A percentile compares a stretch with the other conserved stretches of the same genome.
phyloP scores from a whole-genome alignment of 2,797 vertebrate genomes.

The Dicrostonyx torquatus region DNA sequence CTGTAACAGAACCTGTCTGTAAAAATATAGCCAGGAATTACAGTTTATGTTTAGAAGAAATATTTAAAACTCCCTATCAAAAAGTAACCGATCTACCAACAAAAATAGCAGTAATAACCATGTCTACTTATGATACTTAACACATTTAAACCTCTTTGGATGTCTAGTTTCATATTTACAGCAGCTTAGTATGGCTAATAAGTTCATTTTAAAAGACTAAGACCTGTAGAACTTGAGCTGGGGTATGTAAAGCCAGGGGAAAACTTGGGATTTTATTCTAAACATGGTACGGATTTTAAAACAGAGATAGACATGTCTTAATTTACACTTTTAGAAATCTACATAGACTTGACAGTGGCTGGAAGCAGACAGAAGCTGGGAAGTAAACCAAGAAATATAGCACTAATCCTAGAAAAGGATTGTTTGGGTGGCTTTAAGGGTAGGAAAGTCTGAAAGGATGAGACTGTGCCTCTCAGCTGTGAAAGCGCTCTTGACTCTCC shows the following conservation, averaged over 20 bases:
- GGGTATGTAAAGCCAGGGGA: neutral
- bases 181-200: neutral
- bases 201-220: slow-evolving; percentile 12
- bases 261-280: slow-evolving; percentile 49
- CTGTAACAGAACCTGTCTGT: slow-evolving; percentile 40
- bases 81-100: slow-evolving; percentile 33
- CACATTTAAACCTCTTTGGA: slow-evolving; percentile 47
- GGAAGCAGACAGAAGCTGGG: neutral
- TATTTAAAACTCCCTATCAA: slow-evolving; percentile 63
- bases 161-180: slow-evolving; percentile 46
- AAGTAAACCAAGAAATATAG: slow-evolving; percentile 8
- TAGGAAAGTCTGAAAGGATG: neutral
- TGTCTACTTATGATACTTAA: slow-evolving; percentile 39
- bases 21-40: slow-evolving; percentile 63
- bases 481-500: slow-evolving; percentile 26
- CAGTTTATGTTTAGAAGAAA: slow-evolving; percentile 69
- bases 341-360: neutral
- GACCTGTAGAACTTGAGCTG: neutral
- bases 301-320: neutral
- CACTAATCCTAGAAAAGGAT: slow-evolving; percentile 16
- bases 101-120: neutral
- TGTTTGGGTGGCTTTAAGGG: neutral
- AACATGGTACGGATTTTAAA: slow-evolving; percentile 46
- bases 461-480: neutral
- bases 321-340: slow-evolving; percentile 45